Evolutionary conservation across 2,888 invertebrate genomes (phyloP), one percentile per base, ranked within the genome.

Genomic region (Erebia epiphron): DNA sequence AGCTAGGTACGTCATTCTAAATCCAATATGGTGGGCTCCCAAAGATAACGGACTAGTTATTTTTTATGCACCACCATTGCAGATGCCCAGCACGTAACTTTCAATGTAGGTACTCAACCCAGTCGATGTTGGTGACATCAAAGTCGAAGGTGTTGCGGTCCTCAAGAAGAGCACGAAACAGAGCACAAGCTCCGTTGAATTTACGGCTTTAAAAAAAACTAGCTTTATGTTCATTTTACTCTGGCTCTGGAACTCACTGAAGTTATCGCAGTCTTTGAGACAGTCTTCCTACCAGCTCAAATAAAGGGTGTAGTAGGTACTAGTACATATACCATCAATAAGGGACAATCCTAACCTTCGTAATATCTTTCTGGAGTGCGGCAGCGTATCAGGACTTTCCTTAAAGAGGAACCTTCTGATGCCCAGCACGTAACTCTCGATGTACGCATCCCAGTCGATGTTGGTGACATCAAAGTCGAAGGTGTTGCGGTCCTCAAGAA

Each of bases 391-490:
- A 18, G 96, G 96, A 78, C 97, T 96, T 92, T 99, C 98, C 87
- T 98, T 98, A 86, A 98, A 96, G 76, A 98, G 95, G 94, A 97
- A 98, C 88, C 97, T 96, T 85, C 98, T 95, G 83, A 98, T 98
- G 67, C 98, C 98, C 80, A 98, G 93, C 58, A 98, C 96, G 86
- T 98, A 99, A 80, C 97, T 96, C 93, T 98, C 98, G 80, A 98
- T 95, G 86, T 98, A 99, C 67, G 96, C 95, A 75, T 97, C 96
- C 98, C 98, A 99, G 87, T 98, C 95, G 79, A 99, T 97, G 88
- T 96, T 95, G 79, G 94, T 94, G 46, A 97, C 97, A 90, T 98
- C 98, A 87, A 98, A 98, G 86, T 96, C 96, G 88, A 98, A 99
- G 52, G 94, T 96, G 83, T 95, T 94, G 63, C 95, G 94, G 89